Evolutionary conservation across 2,797 vertebrate species (phyloP).

Genomic region (Sebastes minor): DNA sequence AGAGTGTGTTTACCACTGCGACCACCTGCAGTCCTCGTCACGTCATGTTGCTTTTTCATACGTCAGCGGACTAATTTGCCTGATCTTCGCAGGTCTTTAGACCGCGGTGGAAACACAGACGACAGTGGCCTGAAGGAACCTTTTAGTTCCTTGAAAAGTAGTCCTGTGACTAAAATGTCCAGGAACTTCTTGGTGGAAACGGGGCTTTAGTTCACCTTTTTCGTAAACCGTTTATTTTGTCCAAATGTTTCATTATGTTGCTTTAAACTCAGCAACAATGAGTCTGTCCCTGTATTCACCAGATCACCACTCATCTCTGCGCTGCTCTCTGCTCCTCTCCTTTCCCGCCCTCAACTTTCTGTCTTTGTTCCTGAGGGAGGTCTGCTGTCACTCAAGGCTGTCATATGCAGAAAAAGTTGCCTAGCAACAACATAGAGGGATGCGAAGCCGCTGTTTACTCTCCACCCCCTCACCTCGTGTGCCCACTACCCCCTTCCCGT

Average conservation of each 20-base stretch:
- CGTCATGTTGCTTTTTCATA: no score
- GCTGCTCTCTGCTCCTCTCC: conserved; percentile 28
- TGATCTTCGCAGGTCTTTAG: neutral
- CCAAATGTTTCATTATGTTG: neutral
- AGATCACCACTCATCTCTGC: conserved; percentile 9
- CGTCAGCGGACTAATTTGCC: no score
- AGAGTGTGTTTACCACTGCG: neutral
- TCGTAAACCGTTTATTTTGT: neutral
- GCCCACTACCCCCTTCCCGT: conserved; percentile 41
- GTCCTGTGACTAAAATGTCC: neutral
- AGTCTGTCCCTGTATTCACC: conserved; percentile 2
- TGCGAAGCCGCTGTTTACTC: conserved; percentile 67
- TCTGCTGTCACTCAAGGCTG: conserved; percentile 74
- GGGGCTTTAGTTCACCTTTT: neutral
- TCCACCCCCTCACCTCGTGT: conserved; percentile 62
- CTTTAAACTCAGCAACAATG: conserved; percentile 12
- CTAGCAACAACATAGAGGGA: conserved; percentile 76
- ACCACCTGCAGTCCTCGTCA: no score
- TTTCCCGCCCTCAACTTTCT: conserved; percentile 54
- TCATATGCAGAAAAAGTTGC: conserved; percentile 74
- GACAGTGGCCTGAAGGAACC: neutral
- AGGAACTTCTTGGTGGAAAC: neutral
- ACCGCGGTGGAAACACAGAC: neutral
- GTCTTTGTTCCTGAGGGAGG: conserved; percentile 68
- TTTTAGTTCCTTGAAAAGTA: neutral